phyloP scores from a whole-genome alignment of 2,797 vertebrate genomes.

The Anas acuta region DNA sequence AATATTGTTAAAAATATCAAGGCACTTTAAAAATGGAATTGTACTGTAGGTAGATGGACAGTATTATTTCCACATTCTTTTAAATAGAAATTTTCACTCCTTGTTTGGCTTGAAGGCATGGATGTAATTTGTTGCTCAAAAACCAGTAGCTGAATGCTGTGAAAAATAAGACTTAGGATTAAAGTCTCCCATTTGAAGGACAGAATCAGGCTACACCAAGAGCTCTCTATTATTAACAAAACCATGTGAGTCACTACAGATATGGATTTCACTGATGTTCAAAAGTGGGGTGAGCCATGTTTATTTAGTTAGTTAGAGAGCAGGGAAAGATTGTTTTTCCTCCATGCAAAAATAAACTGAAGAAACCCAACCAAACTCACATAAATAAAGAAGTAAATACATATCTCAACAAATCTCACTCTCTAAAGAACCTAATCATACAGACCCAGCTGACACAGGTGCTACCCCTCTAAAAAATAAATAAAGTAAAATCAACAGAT shows the following conservation, averaged over 20 bases:
- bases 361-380: neutral
- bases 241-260: constrained; percentile 37
- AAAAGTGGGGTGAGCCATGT: neutral
- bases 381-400: neutral
- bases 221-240: constrained; percentile 14
- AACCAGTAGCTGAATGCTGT: constrained; percentile 38
- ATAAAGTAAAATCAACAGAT: accelerated
- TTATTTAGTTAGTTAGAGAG: constrained; percentile 23
- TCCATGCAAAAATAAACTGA: neutral
- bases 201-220: neutral
- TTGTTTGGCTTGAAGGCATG: constrained; percentile 68
- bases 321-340: neutral
- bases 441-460: neutral
- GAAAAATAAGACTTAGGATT: constrained; percentile 45
- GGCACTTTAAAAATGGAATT: constrained; percentile 77
- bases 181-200: constrained; percentile 34
- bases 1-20: constrained; percentile 83
- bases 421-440: neutral
- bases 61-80: constrained; percentile 72
- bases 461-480: neutral
- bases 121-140: constrained; percentile 61
- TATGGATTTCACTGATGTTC: constrained; percentile 44
- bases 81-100: constrained; percentile 67
- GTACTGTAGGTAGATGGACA: constrained; percentile 66
- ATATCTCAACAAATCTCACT: neutral